These are phyloP conservation scores for Ariopsis seemanni DNA, from an alignment of 2,113 vertebrate genomes.

Conservation along the genomic window DNA sequence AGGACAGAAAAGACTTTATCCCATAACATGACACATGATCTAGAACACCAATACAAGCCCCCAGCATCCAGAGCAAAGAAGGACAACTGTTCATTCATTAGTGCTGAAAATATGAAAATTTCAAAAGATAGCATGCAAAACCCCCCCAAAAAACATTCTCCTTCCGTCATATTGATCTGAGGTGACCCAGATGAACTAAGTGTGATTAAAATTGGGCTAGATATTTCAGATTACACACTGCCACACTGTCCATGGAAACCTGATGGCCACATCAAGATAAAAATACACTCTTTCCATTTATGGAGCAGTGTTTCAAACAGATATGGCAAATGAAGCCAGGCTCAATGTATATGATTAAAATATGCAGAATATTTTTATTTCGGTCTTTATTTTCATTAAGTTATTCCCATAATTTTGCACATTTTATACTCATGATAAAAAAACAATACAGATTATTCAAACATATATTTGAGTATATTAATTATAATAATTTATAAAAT, in stretches of 20 bases:
- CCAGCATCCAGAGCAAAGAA: slow-evolving; percentile 43
- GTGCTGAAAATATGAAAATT: not conserved
- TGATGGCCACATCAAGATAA: slow-evolving; percentile 70
- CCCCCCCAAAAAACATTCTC: not conserved
- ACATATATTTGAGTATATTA: too few species aligned
- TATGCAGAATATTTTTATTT: slow-evolving; percentile 18
- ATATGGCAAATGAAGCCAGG: slow-evolving; percentile 43
- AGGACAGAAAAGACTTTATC: slow-evolving; percentile 33
- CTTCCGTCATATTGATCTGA: not conserved
- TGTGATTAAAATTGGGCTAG: slow-evolving; percentile 56
- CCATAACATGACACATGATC: slow-evolving; percentile 53
- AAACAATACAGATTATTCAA: not conserved
- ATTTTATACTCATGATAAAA: not conserved
- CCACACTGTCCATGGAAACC: slow-evolving; percentile 62
- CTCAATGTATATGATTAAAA: slow-evolving; percentile 32
- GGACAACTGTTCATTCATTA: not conserved
- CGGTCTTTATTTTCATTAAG: not conserved
- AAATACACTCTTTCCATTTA: slow-evolving; percentile 75
- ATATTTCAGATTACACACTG: slow-evolving; percentile 62
- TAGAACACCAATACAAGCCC: slow-evolving; percentile 24
- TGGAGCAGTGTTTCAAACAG: slow-evolving; percentile 66
- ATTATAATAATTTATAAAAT: not conserved
- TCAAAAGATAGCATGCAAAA: not conserved
- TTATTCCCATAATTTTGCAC: not conserved
- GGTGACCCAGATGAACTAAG: slow-evolving; percentile 51